phyloP scores from a whole-genome alignment of 2,113 vertebrate species.

The Neolamprologus longior region DNA sequence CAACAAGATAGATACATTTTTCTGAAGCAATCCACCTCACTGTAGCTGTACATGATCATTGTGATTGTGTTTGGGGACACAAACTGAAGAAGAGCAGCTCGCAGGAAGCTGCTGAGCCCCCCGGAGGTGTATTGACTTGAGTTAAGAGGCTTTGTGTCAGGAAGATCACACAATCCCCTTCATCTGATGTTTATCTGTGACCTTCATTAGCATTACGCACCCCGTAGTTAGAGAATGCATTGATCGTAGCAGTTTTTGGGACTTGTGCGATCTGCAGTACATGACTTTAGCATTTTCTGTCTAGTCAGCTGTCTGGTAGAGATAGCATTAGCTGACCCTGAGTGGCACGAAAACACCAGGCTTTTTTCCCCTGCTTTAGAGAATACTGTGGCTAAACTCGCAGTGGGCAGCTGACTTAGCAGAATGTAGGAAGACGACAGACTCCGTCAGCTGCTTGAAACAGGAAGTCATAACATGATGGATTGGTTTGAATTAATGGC shows the following conservation, averaged over 20 bases:
- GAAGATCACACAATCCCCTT: slow-evolving; percentile 19
- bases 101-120: neutral
- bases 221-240: slow-evolving; percentile 23
- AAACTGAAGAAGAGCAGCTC: neutral
- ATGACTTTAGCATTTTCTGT: slow-evolving; percentile 16
- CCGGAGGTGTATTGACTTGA: slow-evolving; percentile 31
- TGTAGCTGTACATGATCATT: neutral
- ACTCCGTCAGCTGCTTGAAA: neutral
- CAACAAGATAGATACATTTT: neutral
- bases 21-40: neutral
- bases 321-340: slow-evolving; percentile 10
- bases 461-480: neutral
- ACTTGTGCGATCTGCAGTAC: slow-evolving; percentile 1
- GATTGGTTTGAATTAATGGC: neutral
- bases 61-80: neutral
- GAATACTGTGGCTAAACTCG: neutral
- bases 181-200: slow-evolving; percentile 46
- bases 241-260: slow-evolving; percentile 43
- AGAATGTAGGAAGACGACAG: neutral
- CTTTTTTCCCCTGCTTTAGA: neutral
- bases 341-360: neutral
- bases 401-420: neutral
- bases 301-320: slow-evolving; percentile 34
- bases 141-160: slow-evolving; percentile 39
- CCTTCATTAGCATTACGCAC: slow-evolving; percentile 26